phyloP scores from a whole-genome alignment of 2,113 vertebrate genomes.

The Podiceps cristatus region DNA sequence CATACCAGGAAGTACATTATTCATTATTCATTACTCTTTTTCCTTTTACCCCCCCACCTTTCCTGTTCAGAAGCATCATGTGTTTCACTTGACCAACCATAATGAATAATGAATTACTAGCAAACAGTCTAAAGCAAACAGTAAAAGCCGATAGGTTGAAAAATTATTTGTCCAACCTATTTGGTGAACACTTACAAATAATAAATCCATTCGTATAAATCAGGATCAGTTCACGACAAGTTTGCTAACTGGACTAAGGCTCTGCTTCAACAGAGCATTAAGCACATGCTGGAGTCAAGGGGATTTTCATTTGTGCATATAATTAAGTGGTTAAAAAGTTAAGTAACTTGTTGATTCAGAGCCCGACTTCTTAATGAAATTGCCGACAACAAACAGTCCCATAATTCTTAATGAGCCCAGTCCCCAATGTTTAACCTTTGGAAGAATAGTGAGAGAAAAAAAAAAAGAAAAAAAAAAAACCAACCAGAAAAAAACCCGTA shows the following conservation, averaged over 20 bases:
- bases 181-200: slow-evolving; percentile 47
- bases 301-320: background rate
- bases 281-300: background rate
- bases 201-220: background rate
- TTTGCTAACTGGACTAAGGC: slow-evolving; percentile 12
- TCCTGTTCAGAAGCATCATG: background rate
- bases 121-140: slow-evolving; percentile 43
- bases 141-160: slow-evolving; percentile 15
- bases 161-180: slow-evolving; percentile 47
- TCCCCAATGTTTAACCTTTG: background rate
- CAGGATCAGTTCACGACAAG: background rate
- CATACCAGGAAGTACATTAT: background rate
- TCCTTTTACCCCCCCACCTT: background rate
- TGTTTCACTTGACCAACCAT: slow-evolving; percentile 3
- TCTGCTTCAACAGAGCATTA: background rate
- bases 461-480: background rate
- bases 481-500: no score
- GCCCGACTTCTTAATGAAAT: background rate
- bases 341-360: slow-evolving; percentile 3
- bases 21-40: slow-evolving; percentile 7
- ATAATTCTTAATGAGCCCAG: background rate
- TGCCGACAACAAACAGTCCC: background rate
- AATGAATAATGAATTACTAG: slow-evolving; percentile 52
- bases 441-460: background rate
- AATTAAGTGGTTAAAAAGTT: background rate